Percentiles rank a stretch among this genome's conserved stretches.
These are phyloP conservation scores for Hyles euphorbiae DNA, from an alignment of 1,140 invertebrate species.

Conservation along the genomic window DNA sequence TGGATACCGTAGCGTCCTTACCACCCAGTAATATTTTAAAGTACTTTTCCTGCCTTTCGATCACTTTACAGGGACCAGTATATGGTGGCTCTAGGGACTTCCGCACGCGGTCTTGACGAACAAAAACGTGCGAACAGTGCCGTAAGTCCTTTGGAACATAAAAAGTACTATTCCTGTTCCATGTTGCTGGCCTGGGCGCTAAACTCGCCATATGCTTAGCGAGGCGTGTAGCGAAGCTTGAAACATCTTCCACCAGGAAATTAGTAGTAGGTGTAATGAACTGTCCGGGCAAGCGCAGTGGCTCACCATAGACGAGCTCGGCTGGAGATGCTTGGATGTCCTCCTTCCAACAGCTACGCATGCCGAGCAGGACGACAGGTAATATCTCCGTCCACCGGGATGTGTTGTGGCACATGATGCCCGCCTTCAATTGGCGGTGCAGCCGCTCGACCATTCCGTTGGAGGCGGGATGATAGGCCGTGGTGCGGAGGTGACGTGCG, in stretches of 20 bases:
- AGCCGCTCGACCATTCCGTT: constrained; percentile 52
- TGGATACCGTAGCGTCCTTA: too few species aligned
- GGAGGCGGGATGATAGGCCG: not conserved
- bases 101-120: constrained; percentile 12
- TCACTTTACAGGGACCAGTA: constrained; percentile 6
- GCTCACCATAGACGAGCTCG: constrained; percentile 14
- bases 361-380: too few species aligned
- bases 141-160: constrained; percentile 13
- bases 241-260: not conserved
- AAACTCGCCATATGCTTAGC: constrained; percentile 7
- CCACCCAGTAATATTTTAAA: too few species aligned
- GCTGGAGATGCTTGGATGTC: constrained; percentile 24
- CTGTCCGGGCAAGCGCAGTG: constrained; percentile 8
- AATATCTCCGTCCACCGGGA: too few species aligned
- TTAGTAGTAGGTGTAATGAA: not conserved
- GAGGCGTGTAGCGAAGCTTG: constrained; percentile 3
- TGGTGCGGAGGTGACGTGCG: too few species aligned
- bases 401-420: constrained; percentile 28
- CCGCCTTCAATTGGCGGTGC: constrained; percentile 46
- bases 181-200: constrained; percentile 5
- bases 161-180: not conserved
- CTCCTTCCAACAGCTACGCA: not conserved
- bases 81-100: constrained; percentile 10
- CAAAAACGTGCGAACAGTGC: constrained; percentile 8
- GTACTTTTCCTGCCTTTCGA: not conserved